phyloP scores from a whole-genome alignment of 2,797 vertebrate genomes.

The Hapalemur alaotrensis region DNA sequence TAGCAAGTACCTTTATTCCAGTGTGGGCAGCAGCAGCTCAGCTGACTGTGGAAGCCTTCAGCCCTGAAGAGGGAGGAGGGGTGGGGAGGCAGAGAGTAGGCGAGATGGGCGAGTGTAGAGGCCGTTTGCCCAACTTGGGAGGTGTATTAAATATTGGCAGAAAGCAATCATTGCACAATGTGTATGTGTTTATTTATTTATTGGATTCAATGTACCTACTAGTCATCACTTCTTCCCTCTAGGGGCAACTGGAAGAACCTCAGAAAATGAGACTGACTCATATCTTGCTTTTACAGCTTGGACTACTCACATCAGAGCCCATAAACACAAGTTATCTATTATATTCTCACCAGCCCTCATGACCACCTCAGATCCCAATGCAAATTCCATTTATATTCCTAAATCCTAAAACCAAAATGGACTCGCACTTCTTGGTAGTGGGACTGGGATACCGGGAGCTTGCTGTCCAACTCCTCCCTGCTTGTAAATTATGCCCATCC shows the following conservation, averaged over 20 bases:
- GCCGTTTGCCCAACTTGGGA: neutral
- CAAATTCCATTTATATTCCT: conserved; percentile 3
- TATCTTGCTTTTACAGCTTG: conserved; percentile 10
- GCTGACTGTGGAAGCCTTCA: conserved; percentile 14
- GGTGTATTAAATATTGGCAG: conserved; percentile 35
- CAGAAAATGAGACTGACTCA: conserved; percentile 42
- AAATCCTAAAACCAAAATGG: neutral
- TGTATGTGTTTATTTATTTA: conserved; percentile 60
- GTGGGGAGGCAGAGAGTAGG: conserved; percentile 10
- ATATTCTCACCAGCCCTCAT: neutral
- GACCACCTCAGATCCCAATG: neutral
- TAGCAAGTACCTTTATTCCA: conserved; percentile 35
- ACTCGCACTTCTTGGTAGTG: neutral
- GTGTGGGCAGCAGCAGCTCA: conserved; percentile 24
- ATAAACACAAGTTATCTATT: neutral
- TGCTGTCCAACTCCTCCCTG: neutral
- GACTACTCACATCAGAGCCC: neutral
- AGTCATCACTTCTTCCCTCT: conserved; percentile 40
- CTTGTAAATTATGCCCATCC: neutral
- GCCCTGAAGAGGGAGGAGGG: neutral
- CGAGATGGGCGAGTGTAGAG: neutral
- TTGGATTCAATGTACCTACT: conserved; percentile 28
- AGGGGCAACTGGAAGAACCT: neutral
- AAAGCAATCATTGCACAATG: conserved; percentile 50
- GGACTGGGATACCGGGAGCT: neutral